Evolutionary conservation across 1,140 invertebrate genomes (phyloP), one percentile per base, ranked within the genome.

Genomic region (Procambarus virginalis): DNA sequence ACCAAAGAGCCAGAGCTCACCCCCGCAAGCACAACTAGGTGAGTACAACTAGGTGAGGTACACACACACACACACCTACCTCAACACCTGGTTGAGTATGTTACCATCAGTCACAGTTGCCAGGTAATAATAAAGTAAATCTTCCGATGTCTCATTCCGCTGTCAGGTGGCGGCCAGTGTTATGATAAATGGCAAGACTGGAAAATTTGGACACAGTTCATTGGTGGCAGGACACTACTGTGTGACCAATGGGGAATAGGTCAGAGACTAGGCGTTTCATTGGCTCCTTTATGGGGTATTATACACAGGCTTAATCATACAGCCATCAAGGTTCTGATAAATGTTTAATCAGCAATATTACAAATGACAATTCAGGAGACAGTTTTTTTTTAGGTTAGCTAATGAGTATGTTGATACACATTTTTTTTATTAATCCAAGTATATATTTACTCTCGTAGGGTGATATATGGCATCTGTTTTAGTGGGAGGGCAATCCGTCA

Each of bases 401-500:
- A 64, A 17, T 17, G 60, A 64, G 17, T 64, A 64, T 20, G 14
- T 17, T 64, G 60, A 64, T 64, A 64, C 17, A 17, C 34, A 64
- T 64, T 64, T 64, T 17, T 17, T 17, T 17, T 64, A 64, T 17
- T 1, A 0, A 17, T 55, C 12, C 60, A 64, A 12, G 60, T 55
- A 55, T 20, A 64, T 20, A 64, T 64, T 10, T 20, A 34, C 45
- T 17, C 5, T 51, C 17, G 51, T 81, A 75, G 86, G 20, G 79
- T 73, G 86, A 88, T 88, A 81, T 88, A 81, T 88, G 86, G 86
- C 86, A 88, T 80, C 86, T 81, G 51, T 17, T 49, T 81, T 48
- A 51, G 86, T 64, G 86, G 86, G 86, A 88, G 86, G 86, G 86
- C 68, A 81, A 88, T 88, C 86, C 34, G 78, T 88, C 86, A 88